Evolutionary conservation across 2,797 vertebrate genomes (phyloP).

Genomic region (Sebastes umbrosus): DNA sequence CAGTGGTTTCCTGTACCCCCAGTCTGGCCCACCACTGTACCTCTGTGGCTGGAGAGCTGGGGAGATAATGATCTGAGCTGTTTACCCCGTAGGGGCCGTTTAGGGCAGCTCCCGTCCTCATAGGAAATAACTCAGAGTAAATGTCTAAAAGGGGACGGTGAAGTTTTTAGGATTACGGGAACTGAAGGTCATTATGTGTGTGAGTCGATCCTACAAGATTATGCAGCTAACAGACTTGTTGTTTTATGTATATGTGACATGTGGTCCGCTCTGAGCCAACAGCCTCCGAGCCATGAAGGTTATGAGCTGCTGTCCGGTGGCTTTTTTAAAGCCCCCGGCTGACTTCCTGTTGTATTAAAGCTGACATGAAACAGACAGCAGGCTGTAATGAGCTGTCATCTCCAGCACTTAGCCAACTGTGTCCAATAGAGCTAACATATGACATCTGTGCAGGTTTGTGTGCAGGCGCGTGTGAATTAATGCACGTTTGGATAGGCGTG

Average conservation of each 20-base stretch:
- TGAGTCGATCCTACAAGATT: background rate
- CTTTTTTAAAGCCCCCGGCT: constrained; percentile 40
- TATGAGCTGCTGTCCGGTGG: constrained; percentile 33
- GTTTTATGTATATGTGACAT: background rate
- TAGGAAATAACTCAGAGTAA: constrained; percentile 65
- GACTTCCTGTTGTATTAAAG: constrained; percentile 61
- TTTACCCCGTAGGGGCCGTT: constrained; percentile 65
- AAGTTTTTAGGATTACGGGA: constrained; percentile 24
- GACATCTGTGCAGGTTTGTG: constrained; percentile 14
- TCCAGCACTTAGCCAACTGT: constrained; percentile 44
- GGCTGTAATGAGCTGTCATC: constrained; percentile 56
- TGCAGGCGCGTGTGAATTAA: background rate
- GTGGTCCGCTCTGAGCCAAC: background rate
- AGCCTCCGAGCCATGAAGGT: constrained; percentile 19
- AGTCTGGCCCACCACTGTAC: constrained; percentile 22
- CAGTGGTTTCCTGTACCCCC: constrained; percentile 51
- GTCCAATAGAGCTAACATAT: background rate
- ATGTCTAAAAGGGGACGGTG: constrained; percentile 19
- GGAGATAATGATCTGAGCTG: constrained; percentile 64
- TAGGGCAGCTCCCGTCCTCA: constrained; percentile 44
- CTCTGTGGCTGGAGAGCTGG: constrained; percentile 25
- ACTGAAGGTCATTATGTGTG: background rate
- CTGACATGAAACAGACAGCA: constrained; percentile 53
- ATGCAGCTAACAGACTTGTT: background rate
- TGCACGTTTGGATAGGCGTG: background rate